Evolutionary conservation across 2,797 vertebrate species (phyloP), one percentile per base, ranked within the genome.

Genomic region (Cercopithecus mitis): DNA sequence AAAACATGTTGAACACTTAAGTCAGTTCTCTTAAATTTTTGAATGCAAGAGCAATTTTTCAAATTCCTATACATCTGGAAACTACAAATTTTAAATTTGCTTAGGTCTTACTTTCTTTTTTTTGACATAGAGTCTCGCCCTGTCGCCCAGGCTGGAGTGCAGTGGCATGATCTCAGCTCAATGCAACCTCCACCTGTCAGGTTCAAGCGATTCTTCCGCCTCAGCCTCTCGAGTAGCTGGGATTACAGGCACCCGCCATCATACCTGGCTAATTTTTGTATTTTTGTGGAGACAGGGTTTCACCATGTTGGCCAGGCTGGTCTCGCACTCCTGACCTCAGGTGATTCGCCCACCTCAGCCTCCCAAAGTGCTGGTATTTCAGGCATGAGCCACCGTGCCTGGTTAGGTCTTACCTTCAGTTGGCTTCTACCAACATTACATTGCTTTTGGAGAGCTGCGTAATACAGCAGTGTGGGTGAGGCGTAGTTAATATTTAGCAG

Each of bases 31-130:
- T 92, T 82, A 84, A 85, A 90, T 19, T 91, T 92, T 90, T 79
- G 36, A 94, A 95, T 72, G 61, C 27, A 94, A 84, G 50, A 50
- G 70, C 7, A 81, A 2, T 94, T 75, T 89, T 76, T 14, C 24
- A 72, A 75, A 84, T 75, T 90, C 17, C 73, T 89, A 12, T 50
- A 57, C 39, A 76, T 67, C 39, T 76, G 86, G 57, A 92, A 92
- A 96, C 91, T 73, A 52, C 43, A 58, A 87, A 61, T 58, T 91
- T 95, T 58, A 47, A 17, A 89, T 94, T 57, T 91, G 27, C 17
- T 70, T 81, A 39, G 24, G 36, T 58, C 39, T 87, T 88, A 4
- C 1, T 64, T 64, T 64, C 6, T 64, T 64, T 33, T 30, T 33
- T 64, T 15, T 8, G 7, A 17, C 30, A n/a, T 7, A 17, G 17